Base-by-base conservation (phyloP, 2,797 vertebrate species). In the Brachyrhaphis roseni region DNA sequence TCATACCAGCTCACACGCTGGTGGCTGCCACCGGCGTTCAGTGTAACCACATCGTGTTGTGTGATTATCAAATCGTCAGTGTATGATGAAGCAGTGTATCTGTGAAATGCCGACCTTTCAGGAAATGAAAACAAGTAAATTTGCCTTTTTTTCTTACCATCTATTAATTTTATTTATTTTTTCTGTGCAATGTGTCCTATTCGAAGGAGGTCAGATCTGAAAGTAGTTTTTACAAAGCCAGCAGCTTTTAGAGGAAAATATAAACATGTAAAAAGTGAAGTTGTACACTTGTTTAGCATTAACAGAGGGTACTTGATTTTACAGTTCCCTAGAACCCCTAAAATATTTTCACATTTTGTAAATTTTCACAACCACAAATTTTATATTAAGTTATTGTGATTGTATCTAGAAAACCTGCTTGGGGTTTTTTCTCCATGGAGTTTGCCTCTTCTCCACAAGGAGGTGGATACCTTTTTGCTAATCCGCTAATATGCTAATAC, bases 1-100 rank as follows among this genome's bases (percentile, higher is more conserved):
- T 95, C 92, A 94, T 80, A 80, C 76, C 70, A n/a, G 78, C 89
- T 88, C 70, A 51, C 76, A 83, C 77, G 85, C 87, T 82, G 82
- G 76, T 82, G 88, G 87, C 88, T 81, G 84, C 81, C 78, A 46
- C 76, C 79, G 71, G 41, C 80, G 8, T 31, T 87, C 72, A 53
- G 77, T 81, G 80, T 82, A 59, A 79, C 15, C 57, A 88, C 83
- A 82, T 78, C 76, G 39, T 83, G 84, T 87, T 86, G 90, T 90
- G 90, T 81, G 85, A 90, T 84, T 86, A 82, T 73, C 82, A 87
- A 88, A 93, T 84, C 75, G 82, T 80, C 78, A 39, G 80, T 66
- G 85, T 89, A 84, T 80, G 84, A 76, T 81, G 55, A 83, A 79
- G 78, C 46, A 8, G 0, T 13, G 20, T 23, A 77, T 82, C 83